Base-by-base conservation (phyloP, 2,113 vertebrate genomes). In the Poeciliopsis turrubarensis region DNA sequence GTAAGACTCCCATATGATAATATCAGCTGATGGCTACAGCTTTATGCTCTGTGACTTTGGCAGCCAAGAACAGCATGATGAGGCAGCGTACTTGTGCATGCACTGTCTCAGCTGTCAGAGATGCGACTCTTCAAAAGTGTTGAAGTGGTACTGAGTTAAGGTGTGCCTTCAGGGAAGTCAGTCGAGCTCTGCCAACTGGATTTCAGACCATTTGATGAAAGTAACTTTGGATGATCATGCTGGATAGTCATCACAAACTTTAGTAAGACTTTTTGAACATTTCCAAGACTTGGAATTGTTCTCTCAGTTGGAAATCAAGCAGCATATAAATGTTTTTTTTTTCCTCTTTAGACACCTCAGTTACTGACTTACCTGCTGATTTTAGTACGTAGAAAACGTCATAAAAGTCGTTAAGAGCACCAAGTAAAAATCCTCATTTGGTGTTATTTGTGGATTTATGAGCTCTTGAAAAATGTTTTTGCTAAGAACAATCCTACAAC, bases 111-210 rank as follows among this genome's bases (percentile, higher is more conserved):
- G 60, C 67, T 82, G 72, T 79, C 82, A 83, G 73, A 41, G 26
- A 73, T 73, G 39, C 76, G 80, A 78, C 26, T 44, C 51, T 70
- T 80, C 41, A 65, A 19, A 83, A 72, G 73, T 83, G 73, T 76
- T 82, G 63, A 19, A 19, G 60, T 51, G 65, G 62, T 75, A 65
- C 63, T 70, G 62, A 76, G 74, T 72, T 26, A 72, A 82, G 82
- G 70, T 82, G 74, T 79, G 74, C 74, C 78, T 81, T 82, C 68
- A 65, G 68, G 81, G 77, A 66, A 79, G 64, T 54, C 70, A 81
- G 82, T 71, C 82, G 73, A 44, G 65, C 75, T 37, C 78, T 84
- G 81, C 75, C 79, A 74, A 61, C 73, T 76, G 54, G 70, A 66
- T 80, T 72, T 86, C 62, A 70, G 69, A 60, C 68, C 54, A 57